Conservation (phyloP, 2,797 vertebrate genomes). For the Sparidentex hasta region DNA sequence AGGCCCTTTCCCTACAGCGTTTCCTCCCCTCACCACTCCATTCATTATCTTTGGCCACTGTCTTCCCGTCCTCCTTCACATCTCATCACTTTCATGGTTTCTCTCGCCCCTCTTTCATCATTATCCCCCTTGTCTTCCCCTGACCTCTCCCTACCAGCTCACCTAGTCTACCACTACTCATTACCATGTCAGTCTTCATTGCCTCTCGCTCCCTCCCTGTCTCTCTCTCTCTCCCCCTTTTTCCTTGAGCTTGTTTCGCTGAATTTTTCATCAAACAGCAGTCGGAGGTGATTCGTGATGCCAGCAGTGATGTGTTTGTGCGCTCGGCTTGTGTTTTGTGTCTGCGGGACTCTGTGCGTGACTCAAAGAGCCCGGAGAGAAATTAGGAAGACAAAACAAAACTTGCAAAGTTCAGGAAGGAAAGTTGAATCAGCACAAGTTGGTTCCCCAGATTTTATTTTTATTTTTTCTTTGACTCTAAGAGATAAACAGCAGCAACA, state of each 20-base stretch:
- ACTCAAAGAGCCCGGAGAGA: not conserved
- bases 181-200: slow-evolving; percentile 18
- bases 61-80: not conserved
- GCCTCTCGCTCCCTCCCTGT: not conserved
- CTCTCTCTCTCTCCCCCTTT: not conserved
- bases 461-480: too few relatives aligned
- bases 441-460: too few relatives aligned
- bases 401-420: not conserved
- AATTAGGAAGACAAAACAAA: not conserved
- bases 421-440: not conserved
- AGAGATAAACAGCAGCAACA: not conserved
- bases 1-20: not conserved
- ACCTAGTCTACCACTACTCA: slow-evolving; percentile 11
- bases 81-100: slow-evolving; percentile 8
- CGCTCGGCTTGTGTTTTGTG: slow-evolving; percentile 10
- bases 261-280: slow-evolving; percentile 52
- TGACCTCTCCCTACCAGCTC: not conserved
- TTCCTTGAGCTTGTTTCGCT: slow-evolving; percentile 13
- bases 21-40: not conserved
- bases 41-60: slow-evolving; percentile 8
- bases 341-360: not conserved
- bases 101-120: not conserved
- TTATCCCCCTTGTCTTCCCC: not conserved
- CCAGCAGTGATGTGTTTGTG: slow-evolving; percentile 20
- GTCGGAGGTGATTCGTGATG: slow-evolving; percentile 48